phyloP scores from a whole-genome alignment of 1,140 invertebrate genomes.

The Ooceraea biroi region DNA sequence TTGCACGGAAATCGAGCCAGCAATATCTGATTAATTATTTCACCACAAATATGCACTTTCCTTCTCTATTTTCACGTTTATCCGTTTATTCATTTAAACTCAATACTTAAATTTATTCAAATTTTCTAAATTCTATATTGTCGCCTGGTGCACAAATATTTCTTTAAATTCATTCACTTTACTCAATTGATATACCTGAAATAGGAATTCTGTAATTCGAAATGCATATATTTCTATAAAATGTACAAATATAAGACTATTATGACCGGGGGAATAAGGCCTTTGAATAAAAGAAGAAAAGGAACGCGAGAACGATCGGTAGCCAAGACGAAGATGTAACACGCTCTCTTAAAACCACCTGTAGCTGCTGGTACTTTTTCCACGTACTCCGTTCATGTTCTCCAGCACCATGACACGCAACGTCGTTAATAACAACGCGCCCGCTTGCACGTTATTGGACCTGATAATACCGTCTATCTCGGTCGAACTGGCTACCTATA shows the following conservation, averaged over 20 bases:
- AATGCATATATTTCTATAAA: background rate
- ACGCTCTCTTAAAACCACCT: slow-evolving; percentile 70
- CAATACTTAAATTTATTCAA: background rate
- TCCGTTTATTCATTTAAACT: background rate
- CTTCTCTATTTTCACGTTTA: background rate
- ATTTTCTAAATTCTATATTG: background rate
- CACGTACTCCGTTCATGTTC: slow-evolving; percentile 47
- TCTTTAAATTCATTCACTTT: background rate
- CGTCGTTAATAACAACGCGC: slow-evolving; percentile 73
- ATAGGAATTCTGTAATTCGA: background rate
- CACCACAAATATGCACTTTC: background rate
- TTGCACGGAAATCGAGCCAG: background rate
- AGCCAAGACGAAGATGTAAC: slow-evolving; percentile 52
- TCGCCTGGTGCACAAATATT: background rate
- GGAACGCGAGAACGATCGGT: slow-evolving; percentile 35
- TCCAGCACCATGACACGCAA: slow-evolving; percentile 67
- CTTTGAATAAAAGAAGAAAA: slow-evolving; percentile 31
- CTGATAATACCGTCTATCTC: slow-evolving; percentile 49
- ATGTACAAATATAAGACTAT: background rate
- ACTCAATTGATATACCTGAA: background rate
- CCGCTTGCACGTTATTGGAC: slow-evolving; percentile 51
- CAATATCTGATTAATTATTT: slow-evolving; percentile 19
- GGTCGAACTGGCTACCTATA: slow-evolving; percentile 36
- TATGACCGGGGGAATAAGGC: background rate
- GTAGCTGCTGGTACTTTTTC: slow-evolving; percentile 64